phyloP scores from a whole-genome alignment of 2,888 invertebrate species.

The Epinotia nisella region DNA sequence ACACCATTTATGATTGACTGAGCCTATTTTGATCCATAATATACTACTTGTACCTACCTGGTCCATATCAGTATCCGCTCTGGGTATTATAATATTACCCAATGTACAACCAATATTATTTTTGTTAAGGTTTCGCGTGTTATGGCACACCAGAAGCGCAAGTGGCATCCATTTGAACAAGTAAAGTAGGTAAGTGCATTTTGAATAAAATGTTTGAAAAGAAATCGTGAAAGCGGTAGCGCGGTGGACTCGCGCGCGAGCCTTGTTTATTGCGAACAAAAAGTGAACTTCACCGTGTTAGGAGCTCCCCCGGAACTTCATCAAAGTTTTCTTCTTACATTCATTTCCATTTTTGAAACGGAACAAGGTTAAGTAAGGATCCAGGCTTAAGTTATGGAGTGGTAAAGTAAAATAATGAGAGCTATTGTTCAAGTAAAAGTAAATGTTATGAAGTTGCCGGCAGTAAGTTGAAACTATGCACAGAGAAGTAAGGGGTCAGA shows the following conservation, averaged over 20 bases:
- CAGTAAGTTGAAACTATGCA: background rate
- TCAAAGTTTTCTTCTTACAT: slow-evolving; percentile 42
- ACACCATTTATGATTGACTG: slow-evolving; percentile 40
- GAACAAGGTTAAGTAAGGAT: slow-evolving; percentile 33
- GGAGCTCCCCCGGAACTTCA: slow-evolving; percentile 34
- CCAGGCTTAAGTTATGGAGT: slow-evolving; percentile 29
- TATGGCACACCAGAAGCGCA: background rate
- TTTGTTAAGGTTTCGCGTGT: background rate
- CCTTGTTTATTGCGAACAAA: slow-evolving; percentile 39
- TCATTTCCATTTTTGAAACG: slow-evolving; percentile 44
- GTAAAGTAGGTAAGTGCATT: slow-evolving; percentile 1
- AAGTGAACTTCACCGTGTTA: slow-evolving; percentile 35
- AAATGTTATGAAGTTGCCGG: background rate
- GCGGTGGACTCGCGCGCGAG: slow-evolving; percentile 1
- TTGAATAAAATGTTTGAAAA: slow-evolving; percentile 6
- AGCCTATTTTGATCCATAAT: slow-evolving; percentile 1
- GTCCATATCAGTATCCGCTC: background rate
- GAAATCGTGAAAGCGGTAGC: slow-evolving; percentile 1
- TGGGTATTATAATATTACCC: background rate
- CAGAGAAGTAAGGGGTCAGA: too few relatives aligned
- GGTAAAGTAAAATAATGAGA: slow-evolving; percentile 15
- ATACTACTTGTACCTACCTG: background rate
- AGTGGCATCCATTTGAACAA: background rate
- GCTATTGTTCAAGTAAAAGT: slow-evolving; percentile 1
- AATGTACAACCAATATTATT: background rate